Percentiles rank a stretch among this genome's conserved stretches.
Conservation (phyloP, 1,140 invertebrate genomes). For the Hycleus phaleratus region DNA sequence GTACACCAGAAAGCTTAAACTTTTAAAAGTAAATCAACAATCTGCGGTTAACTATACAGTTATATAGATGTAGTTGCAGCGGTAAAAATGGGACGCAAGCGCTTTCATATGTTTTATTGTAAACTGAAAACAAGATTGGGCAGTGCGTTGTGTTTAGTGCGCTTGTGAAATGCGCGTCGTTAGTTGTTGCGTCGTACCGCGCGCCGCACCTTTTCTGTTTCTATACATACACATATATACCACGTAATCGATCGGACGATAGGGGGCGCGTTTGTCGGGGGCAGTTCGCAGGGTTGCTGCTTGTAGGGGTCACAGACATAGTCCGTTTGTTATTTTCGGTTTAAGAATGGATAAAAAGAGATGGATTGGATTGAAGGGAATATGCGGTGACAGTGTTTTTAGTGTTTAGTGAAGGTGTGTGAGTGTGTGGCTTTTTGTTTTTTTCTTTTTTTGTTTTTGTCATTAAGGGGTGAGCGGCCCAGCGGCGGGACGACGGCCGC, state of each 20-base stretch:
- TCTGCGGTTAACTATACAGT: too few species aligned
- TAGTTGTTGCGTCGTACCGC: constrained; percentile 9
- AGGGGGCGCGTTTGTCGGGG: constrained; percentile 34
- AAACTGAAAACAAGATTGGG: background rate
- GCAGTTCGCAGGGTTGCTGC: constrained; percentile 38
- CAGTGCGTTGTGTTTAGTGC: constrained; percentile 1
- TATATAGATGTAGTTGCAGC: background rate
- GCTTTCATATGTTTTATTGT: too few species aligned
- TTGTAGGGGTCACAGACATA: constrained; percentile 32
- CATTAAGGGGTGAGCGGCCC: constrained; percentile 26
- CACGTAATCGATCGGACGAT: constrained; percentile 34
- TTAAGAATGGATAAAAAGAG: constrained; percentile 37
- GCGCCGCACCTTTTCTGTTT: constrained; percentile 27
- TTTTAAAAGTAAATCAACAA: too few species aligned
- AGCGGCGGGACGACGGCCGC: constrained; percentile 32
- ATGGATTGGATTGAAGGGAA: constrained; percentile 29
- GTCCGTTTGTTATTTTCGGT: constrained; percentile 31
- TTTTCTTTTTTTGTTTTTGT: constrained; percentile 17
- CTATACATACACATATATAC: background rate
- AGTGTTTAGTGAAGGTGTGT: background rate
- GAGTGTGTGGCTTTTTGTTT: constrained; percentile 26
- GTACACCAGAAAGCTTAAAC: too few species aligned
- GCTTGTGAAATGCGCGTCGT: constrained; percentile 5
- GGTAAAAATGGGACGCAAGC: constrained; percentile 3
- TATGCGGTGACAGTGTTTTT: constrained; percentile 25